Percentiles rank a stretch among this genome's conserved stretches.
Conservation (phyloP, 2,888 invertebrate species). For the Hirtodrosophila duncani region DNA sequence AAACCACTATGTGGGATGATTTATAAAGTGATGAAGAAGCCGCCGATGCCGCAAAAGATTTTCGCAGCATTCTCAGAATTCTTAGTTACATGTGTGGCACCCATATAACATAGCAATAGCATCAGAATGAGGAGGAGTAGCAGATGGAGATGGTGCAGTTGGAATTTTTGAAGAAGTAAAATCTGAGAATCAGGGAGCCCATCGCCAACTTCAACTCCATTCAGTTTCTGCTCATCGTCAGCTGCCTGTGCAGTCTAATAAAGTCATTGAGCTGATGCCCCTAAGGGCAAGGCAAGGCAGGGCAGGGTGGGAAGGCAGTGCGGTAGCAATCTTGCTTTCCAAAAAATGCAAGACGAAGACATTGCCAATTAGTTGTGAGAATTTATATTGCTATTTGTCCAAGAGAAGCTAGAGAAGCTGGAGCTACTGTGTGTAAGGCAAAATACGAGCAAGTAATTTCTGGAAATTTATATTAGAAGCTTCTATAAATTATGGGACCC, state of each 20-base stretch:
- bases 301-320: neutral
- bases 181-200: too few species aligned
- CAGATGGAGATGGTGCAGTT: neutral
- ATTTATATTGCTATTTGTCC: conserved; percentile 64
- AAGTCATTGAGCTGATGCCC: conserved; percentile 47
- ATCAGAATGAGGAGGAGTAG: neutral
- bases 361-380: conserved; percentile 65
- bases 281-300: conserved; percentile 8
- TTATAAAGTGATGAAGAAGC: conserved; percentile 57
- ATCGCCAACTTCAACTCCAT: too few species aligned
- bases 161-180: too few species aligned
- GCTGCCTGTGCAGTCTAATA: conserved; percentile 38
- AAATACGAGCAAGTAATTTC: conserved; percentile 50
- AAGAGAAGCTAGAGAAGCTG: neutral
- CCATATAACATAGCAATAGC: neutral
- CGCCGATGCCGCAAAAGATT: conserved; percentile 33
- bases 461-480: conserved; percentile 59
- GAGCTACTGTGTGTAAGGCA: conserved; percentile 7
- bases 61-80: conserved; percentile 61
- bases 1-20: conserved; percentile 35
- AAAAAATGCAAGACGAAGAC: conserved; percentile 29
- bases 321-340: conserved; percentile 3
- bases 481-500: conserved; percentile 55
- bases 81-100: conserved; percentile 33
- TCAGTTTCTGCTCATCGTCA: too few species aligned